Conservation (phyloP, 2,113 vertebrate species). For the Nothocercus nigrocapillus region DNA sequence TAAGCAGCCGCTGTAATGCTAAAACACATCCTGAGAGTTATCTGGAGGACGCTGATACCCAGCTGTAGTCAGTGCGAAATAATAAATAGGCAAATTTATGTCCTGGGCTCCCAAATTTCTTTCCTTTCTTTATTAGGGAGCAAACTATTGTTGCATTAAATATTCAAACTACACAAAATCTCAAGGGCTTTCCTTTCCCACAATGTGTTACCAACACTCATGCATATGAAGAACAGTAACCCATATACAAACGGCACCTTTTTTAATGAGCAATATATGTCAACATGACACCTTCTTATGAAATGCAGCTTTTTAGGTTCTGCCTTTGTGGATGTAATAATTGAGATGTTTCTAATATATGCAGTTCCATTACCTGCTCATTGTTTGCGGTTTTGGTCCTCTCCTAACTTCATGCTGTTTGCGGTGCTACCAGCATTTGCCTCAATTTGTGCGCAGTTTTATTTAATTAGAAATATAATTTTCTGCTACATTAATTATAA, state of each 20-base stretch:
- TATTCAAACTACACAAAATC: slow-evolving; percentile 72
- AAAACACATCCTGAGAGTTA: not conserved
- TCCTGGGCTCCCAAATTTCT: slow-evolving; percentile 60
- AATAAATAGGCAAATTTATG: slow-evolving; percentile 57
- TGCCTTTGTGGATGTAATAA: slow-evolving; percentile 74
- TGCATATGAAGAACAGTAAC: slow-evolving; percentile 72
- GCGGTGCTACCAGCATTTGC: slow-evolving; percentile 44
- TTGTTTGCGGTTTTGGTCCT: slow-evolving; percentile 55
- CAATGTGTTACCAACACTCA: slow-evolving; percentile 65
- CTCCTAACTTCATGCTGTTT: slow-evolving; percentile 46
- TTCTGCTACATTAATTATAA: slow-evolving; percentile 70
- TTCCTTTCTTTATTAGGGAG: slow-evolving; percentile 64
- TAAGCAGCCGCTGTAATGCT: not conserved
- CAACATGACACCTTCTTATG: slow-evolving; percentile 74
- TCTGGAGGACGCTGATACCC: not conserved
- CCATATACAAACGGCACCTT: slow-evolving; percentile 68
- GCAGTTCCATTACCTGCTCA: slow-evolving; percentile 60
- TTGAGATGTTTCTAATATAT: slow-evolving; percentile 76
- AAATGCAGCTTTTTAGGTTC: slow-evolving; percentile 68
- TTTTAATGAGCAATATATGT: slow-evolving; percentile 76
- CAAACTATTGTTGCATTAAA: slow-evolving; percentile 72
- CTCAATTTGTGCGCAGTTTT: slow-evolving; percentile 52
- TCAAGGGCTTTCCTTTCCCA: slow-evolving; percentile 69
- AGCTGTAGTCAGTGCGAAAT: slow-evolving; percentile 2
- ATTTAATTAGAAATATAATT: slow-evolving; percentile 71